phyloP scores from a whole-genome alignment of 2,113 vertebrate genomes.

The Paralichthys olivaceus region DNA sequence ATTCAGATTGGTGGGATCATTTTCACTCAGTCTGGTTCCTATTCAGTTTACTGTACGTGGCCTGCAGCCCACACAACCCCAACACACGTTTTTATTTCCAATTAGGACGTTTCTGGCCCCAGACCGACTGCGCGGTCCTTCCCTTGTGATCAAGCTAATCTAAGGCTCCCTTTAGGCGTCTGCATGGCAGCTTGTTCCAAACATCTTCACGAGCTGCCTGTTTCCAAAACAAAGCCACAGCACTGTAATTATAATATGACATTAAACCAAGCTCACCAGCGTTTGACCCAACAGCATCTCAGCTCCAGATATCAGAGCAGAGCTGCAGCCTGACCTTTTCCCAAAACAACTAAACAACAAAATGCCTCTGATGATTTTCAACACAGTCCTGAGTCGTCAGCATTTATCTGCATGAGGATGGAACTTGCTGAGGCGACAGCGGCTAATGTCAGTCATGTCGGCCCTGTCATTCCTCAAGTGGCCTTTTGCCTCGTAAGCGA shows the following conservation, averaged over 20 bases:
- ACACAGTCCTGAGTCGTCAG: conserved; percentile 37
- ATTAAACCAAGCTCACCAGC: conserved; percentile 57
- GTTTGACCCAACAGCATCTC: conserved; percentile 46
- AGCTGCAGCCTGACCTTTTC: conserved; percentile 6
- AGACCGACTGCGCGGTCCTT: conserved; percentile 21
- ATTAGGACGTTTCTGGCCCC: conserved; percentile 56
- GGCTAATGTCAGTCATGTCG: conserved; percentile 65
- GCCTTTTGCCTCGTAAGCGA: conserved; percentile 72
- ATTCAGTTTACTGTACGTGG: conserved; percentile 40
- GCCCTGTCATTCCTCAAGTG: conserved; percentile 76
- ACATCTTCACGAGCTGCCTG: conserved; percentile 54
- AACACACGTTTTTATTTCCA: conserved; percentile 51
- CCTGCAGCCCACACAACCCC: conserved; percentile 36
- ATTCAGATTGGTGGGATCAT: conserved; percentile 43
- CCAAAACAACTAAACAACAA: not conserved
- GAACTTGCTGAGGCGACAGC: conserved; percentile 38
- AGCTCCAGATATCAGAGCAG: conserved; percentile 35
- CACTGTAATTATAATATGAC: conserved; percentile 63
- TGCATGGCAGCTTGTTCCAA: conserved; percentile 58
- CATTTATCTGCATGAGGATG: conserved; percentile 26
- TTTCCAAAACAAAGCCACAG: conserved; percentile 70
- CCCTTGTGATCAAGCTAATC: conserved; percentile 65
- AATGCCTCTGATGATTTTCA: conserved; percentile 1
- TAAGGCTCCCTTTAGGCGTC: conserved; percentile 49
- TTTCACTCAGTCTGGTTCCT: conserved; percentile 42